phyloP scores from a whole-genome alignment of 1,140 invertebrate genomes.

The Drosophila virilis region DNA sequence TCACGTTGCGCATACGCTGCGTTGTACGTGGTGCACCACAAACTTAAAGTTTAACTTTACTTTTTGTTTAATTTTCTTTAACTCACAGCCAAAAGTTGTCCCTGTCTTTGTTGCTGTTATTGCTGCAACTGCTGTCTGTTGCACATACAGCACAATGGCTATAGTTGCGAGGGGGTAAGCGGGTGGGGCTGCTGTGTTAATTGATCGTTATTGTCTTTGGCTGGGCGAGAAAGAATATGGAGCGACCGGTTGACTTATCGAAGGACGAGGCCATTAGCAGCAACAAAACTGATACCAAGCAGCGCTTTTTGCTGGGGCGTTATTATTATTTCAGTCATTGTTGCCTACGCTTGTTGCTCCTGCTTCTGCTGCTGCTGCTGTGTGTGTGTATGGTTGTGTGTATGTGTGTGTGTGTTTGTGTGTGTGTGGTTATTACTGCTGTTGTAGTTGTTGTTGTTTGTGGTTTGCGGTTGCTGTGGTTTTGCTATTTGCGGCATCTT shows the following conservation, averaged over 20 bases:
- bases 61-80: constrained; percentile 15
- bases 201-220: constrained; percentile 58
- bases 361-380: background rate
- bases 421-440: constrained; percentile 6
- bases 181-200: constrained; percentile 41
- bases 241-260: constrained; percentile 44
- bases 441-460: constrained; percentile 36
- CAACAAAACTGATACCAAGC: constrained; percentile 55
- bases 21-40: background rate
- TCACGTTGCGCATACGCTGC: constrained; percentile 29
- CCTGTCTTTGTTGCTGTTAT: background rate
- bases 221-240: background rate
- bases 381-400: background rate
- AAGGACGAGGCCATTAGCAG: constrained; percentile 52
- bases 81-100: background rate
- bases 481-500: constrained; percentile 75
- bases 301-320: constrained; percentile 33
- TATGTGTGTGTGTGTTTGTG: background rate
- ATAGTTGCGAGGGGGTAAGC: background rate
- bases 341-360: constrained; percentile 35
- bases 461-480: constrained; percentile 46
- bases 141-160: constrained; percentile 46
- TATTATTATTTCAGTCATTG: constrained; percentile 68
- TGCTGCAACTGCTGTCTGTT: constrained; percentile 10
- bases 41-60: constrained; percentile 11